Evolutionary conservation across 30 jellyfish, hydroid and myxozoan species (phyloP), one percentile per base, ranked within the genome.

Genomic region (Nemopilema nomurai): DNA sequence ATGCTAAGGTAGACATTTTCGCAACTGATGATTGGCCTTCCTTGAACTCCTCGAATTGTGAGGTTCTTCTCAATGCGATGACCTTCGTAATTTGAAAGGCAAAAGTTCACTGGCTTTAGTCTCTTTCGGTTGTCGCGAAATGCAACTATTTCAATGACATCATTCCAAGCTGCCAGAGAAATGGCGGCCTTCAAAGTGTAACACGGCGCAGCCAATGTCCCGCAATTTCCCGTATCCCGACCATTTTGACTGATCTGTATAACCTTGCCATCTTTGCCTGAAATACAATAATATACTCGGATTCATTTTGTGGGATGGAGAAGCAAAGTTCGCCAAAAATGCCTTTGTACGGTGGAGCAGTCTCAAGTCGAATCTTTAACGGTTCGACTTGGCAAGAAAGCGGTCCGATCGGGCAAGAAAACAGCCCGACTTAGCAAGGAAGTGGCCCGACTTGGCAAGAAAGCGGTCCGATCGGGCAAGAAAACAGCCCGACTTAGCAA

Each of bases 1-100:
- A 31, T 69, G 6, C 66, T 75, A 4, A 41, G 26, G 13, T 32
- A 68, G 1, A 18, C 23, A 33, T 75, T 75, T 4, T 28, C 18
- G 53, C 85, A 75, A 50, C 49, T 74, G 16, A 75, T 50, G 17
- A 75, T 51, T 0, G 85, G 85, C 51, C 53, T 75, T 0, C 74
- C 85, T 33, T 50, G 21, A 26, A 75, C 62, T 16, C 85, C 85
- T 22, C 49, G 4, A 1, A 75, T 25, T 20, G 85, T 75, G 8
- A 75, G 25, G 73, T 50, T 75, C 53, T 50, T 75, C 72, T 49
- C 62, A 22, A 75, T 50, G 1, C 41, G 49, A 51, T 75, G 72
- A 19, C 85, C 85, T 16, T 16, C 4, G 3, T 8, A 75, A 31
- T 75, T 74, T 8, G 19, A 1, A 62, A 75, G 20, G 85, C 85